These are phyloP conservation scores for Apeira syringaria DNA, from an alignment of 2,888 invertebrate genomes.

Conservation along the genomic window DNA sequence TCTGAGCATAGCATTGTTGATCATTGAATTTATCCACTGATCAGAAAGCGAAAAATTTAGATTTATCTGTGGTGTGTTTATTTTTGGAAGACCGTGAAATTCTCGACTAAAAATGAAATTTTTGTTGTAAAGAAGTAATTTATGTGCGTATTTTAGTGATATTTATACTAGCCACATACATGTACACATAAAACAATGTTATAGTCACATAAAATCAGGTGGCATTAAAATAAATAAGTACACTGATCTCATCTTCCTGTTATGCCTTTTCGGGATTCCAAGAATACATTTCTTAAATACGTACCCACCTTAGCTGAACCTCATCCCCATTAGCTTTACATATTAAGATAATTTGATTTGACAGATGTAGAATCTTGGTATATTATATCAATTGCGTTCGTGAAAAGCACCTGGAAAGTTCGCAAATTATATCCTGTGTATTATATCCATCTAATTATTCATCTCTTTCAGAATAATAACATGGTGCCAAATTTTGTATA, in stretches of 20 bases:
- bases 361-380: too few species aligned
- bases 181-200: not conserved
- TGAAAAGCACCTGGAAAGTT: too few species aligned
- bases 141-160: slow-evolving; percentile 46
- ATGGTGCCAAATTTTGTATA: slow-evolving; percentile 60
- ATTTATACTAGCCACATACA: too few species aligned
- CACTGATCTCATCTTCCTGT: slow-evolving; percentile 33
- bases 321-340: slow-evolving; percentile 2
- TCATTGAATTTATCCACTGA: too few species aligned
- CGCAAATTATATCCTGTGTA: too few species aligned
- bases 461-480: slow-evolving; percentile 35
- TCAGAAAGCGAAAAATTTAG: too few species aligned
- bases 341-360: too few species aligned
- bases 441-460: too few species aligned
- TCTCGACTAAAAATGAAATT: slow-evolving; percentile 24
- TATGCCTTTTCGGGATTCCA: slow-evolving; percentile 33
- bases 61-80: slow-evolving; percentile 46
- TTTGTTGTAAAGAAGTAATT: slow-evolving; percentile 30
- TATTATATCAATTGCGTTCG: too few species aligned
- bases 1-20: too few species aligned
- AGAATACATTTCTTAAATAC: slow-evolving; percentile 30
- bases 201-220: not conserved
- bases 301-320: slow-evolving; percentile 7
- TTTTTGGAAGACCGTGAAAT: slow-evolving; percentile 55
- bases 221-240: not conserved